Percentiles rank a stretch among this genome's conserved stretches.
Conservation (phyloP, 2,888 invertebrate genomes). For the Ramazzottius varieornatus region DNA sequence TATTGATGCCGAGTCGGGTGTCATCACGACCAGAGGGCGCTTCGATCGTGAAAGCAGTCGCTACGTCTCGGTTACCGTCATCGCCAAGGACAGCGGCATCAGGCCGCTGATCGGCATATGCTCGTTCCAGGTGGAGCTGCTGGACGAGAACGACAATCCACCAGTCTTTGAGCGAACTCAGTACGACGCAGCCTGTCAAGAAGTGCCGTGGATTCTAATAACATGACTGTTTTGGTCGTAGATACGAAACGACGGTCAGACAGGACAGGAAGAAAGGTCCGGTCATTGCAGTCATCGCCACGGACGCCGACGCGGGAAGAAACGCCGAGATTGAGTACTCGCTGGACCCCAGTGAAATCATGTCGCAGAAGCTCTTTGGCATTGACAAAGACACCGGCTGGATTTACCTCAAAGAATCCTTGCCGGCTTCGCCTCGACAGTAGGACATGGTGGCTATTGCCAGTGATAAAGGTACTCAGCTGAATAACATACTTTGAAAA, state of each 20-base stretch:
- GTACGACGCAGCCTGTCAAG: too few relatives aligned
- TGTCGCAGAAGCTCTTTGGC: background rate
- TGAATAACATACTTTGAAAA: too few relatives aligned
- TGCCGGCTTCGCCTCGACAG: background rate
- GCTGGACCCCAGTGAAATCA: constrained; percentile 53
- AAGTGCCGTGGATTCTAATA: too few relatives aligned
- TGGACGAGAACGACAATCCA: constrained; percentile 98
- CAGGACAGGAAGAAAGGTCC: background rate
- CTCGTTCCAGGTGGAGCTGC: constrained; percentile 87
- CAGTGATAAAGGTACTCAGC: background rate
- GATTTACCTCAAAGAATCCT: background rate
- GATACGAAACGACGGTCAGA: background rate
- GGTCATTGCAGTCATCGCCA: constrained; percentile 28
- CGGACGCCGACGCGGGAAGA: too few relatives aligned
- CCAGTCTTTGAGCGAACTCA: constrained; percentile 30
- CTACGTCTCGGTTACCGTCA: too few relatives aligned
- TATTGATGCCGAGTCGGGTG: constrained; percentile 78
- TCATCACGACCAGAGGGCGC: constrained; percentile 42
- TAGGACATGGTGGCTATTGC: background rate
- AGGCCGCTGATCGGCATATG: constrained; percentile 90
- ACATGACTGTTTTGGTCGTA: too few relatives aligned
- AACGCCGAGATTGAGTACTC: constrained; percentile 81
- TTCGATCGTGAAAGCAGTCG: constrained; percentile 88
- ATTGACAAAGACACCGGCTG: background rate
- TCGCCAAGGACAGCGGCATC: constrained; percentile 96